These are phyloP conservation scores for Helostoma temminkii DNA, from an alignment of 2,797 vertebrate genomes.

Conservation along the genomic window DNA sequence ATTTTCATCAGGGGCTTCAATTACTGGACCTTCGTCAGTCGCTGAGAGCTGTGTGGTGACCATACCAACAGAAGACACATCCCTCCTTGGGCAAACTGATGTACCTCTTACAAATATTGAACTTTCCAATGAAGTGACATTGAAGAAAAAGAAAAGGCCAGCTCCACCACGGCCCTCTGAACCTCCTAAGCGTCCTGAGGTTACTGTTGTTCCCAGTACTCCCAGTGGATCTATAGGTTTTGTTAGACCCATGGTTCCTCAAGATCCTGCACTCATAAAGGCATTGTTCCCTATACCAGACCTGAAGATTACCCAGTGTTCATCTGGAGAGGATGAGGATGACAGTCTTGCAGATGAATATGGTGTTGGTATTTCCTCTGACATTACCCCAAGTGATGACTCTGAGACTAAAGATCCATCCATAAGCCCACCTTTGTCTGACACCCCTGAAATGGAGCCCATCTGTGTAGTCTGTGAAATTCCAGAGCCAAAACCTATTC, in stretches of 20 bases:
- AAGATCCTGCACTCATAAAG: slow-evolving; percentile 85
- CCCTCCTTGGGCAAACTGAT: slow-evolving; percentile 75
- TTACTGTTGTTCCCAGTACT: slow-evolving; percentile 72
- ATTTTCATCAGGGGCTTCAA: slow-evolving; percentile 82
- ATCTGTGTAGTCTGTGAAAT: slow-evolving; percentile 83
- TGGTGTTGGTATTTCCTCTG: slow-evolving; percentile 77
- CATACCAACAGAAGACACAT: slow-evolving; percentile 85
- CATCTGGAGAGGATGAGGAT: slow-evolving; percentile 95
- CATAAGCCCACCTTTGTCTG: slow-evolving; percentile 64
- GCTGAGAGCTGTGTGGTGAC: slow-evolving; percentile 90
- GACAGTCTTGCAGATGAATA: slow-evolving; percentile 89
- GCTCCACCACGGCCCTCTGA: slow-evolving; percentile 85
- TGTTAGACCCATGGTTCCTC: slow-evolving; percentile 83
- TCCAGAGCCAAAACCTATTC: slow-evolving; percentile 77
- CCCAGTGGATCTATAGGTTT: slow-evolving; percentile 81
- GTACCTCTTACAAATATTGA: slow-evolving; percentile 82
- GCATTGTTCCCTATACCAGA: slow-evolving; percentile 94
- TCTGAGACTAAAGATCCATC: slow-evolving; percentile 71
- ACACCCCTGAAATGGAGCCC: slow-evolving; percentile 73
- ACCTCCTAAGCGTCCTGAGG: slow-evolving; percentile 80
- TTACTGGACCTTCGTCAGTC: slow-evolving; percentile 79
- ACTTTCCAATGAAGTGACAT: slow-evolving; percentile 84
- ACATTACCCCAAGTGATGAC: slow-evolving; percentile 81
- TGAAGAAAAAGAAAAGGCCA: slow-evolving; percentile 89
- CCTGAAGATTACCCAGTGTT: slow-evolving; percentile 98